Percentiles rank a stretch among this genome's conserved stretches.
Conservation (phyloP, 1,140 invertebrate genomes). For the Drosophila suzukii region DNA sequence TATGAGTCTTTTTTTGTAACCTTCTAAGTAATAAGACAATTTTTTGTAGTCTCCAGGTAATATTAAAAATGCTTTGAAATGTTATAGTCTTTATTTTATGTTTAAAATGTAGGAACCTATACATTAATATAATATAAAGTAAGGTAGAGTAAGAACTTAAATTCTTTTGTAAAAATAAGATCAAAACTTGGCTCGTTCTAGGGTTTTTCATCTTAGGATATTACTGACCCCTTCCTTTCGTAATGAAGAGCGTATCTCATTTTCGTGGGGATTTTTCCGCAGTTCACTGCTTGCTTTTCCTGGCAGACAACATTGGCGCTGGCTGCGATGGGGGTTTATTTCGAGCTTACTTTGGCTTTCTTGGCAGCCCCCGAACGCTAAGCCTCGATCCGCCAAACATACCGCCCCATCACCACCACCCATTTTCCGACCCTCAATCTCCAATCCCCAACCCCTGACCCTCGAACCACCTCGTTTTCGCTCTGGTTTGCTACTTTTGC, state of each 20-base stretch:
- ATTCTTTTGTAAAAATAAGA: too few species aligned
- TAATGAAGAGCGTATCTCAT: background rate
- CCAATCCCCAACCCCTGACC: conserved; percentile 9
- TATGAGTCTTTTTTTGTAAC: too few species aligned
- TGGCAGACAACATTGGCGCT: conserved; percentile 60
- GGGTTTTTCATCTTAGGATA: background rate
- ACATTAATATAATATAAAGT: too few species aligned
- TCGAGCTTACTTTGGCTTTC: conserved; percentile 79
- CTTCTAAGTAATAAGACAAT: too few species aligned
- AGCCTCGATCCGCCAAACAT: conserved; percentile 32
- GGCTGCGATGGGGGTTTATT: conserved; percentile 74
- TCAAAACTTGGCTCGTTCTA: too few species aligned
- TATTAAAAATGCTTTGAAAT: too few species aligned
- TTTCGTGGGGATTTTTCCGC: conserved; percentile 6
- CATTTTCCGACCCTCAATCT: conserved; percentile 1
- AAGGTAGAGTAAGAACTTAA: too few species aligned
- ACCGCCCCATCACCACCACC: background rate
- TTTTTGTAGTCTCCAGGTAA: too few species aligned
- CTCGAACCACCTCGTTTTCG: conserved; percentile 5
- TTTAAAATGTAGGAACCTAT: too few species aligned
- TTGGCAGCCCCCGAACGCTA: conserved; percentile 50
- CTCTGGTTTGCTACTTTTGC: conserved; percentile 76
- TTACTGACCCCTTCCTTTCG: background rate
- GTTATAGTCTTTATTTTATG: too few species aligned
- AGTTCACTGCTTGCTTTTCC: conserved; percentile 15